phyloP scores from a whole-genome alignment of 1,140 invertebrate genomes.

The Zaprionus vittiger region DNA sequence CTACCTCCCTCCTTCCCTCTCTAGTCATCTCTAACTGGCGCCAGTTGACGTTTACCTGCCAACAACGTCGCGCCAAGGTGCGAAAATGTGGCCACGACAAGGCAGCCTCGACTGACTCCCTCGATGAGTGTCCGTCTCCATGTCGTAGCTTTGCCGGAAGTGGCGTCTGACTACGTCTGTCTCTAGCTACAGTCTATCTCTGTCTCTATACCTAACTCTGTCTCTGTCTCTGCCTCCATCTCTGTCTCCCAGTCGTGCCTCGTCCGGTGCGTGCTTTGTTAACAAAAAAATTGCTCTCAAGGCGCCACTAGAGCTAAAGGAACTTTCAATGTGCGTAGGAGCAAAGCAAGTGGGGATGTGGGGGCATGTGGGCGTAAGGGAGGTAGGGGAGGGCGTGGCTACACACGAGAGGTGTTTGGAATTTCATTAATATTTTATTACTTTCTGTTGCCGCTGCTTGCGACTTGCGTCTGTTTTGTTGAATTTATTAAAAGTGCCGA shows the following conservation, averaged over 20 bases:
- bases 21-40: neutral
- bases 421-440: conserved; percentile 84
- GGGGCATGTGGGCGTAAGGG: neutral
- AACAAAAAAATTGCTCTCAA: conserved; percentile 75
- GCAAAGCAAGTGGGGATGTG: conserved; percentile 19
- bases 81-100: conserved; percentile 59
- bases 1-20: neutral
- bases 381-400: conserved; percentile 11
- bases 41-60: conserved; percentile 27
- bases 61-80: conserved; percentile 55
- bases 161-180: conserved; percentile 57
- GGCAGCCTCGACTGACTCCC: conserved; percentile 3
- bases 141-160: conserved; percentile 53
- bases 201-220: conserved; percentile 33
- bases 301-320: conserved; percentile 51
- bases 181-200: conserved; percentile 7
- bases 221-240: neutral
- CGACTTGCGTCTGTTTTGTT: conserved; percentile 53
- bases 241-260: conserved; percentile 7
- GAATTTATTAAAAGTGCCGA: conserved; percentile 74
- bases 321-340: conserved; percentile 1
- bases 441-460: conserved; percentile 55
- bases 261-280: conserved; percentile 75
- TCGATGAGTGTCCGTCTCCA: neutral
- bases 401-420: conserved; percentile 80